Base-by-base conservation (phyloP, 2,888 invertebrate genomes). In the Prostheceraeus crozeri region DNA sequence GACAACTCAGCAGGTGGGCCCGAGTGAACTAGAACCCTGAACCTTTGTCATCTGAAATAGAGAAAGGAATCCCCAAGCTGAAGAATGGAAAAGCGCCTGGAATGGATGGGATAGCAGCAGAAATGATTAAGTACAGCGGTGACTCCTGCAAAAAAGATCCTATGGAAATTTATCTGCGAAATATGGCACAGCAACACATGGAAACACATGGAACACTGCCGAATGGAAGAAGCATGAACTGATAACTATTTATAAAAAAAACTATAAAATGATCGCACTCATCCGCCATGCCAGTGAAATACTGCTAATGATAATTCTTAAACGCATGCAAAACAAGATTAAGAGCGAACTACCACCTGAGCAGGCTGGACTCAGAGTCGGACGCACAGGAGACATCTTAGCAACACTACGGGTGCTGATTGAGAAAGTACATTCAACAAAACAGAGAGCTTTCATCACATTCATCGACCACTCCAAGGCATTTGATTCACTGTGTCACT, bases 221-320 rank as follows among this genome's bases (percentile, higher is more conserved):
- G 54, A 53, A 14, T 54, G 55, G 36, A 54, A 33, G 35, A 54
- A 14, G 33, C 23, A 28, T 16, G 33, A 31, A 54, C 35, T 54
- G 19, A 21, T 54, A 19, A 23, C 35, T 11, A 30, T 54, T 14
- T 19, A 30, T 2, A 54, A 54, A 33, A n/a, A 33, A 35, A 40
- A 40, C 40, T 40, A 40, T 21, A 14, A 21, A 16, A 40, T 21
- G 4, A 40, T 40, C 14, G 40, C 40, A 40, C 40, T 40, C 19
- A 40, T 40, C 40, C 14, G 40, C 40, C 40, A 40, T 21, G 40
- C 40, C 11, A 54, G 33, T 35, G 35, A 54, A 31, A 54, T 54
- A 4, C 28, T 54, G 31, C 31, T 54, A 31, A 54, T 21, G 21
- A 35, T 54, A 14, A 31, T 54, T 19, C 54, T 31, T 21, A 14